phyloP scores from a whole-genome alignment of 2,888 invertebrate genomes.

The Lepidocyrtoides sp. region DNA sequence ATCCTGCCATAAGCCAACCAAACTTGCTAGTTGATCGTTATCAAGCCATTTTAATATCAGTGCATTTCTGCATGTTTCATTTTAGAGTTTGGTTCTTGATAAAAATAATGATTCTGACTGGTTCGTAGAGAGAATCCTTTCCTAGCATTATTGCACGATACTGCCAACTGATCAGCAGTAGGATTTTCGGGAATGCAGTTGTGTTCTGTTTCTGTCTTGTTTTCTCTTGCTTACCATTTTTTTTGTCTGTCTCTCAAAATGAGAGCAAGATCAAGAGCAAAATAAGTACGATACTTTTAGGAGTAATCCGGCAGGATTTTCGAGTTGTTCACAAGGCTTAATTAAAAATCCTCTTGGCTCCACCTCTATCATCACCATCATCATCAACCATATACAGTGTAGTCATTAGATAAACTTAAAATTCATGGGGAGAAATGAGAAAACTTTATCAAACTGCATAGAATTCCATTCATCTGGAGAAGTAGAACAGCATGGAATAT shows the following conservation, averaged over 20 bases:
- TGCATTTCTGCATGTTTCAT: too few species aligned
- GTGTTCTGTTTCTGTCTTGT: neutral
- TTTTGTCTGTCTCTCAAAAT: neutral
- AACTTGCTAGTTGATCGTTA: too few species aligned
- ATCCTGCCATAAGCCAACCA: too few species aligned
- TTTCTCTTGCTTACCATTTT: neutral
- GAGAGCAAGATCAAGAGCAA: constrained; percentile 31
- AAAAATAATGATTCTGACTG: neutral
- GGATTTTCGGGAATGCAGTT: constrained; percentile 36
- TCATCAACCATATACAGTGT: neutral
- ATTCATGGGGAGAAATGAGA: neutral
- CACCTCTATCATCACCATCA: neutral
- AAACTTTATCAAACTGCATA: neutral
- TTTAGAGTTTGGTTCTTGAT: neutral
- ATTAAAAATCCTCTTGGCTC: constrained; percentile 56
- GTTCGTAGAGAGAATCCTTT: neutral
- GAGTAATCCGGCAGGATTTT: constrained; percentile 37
- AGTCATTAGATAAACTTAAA: neutral
- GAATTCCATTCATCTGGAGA: too few species aligned
- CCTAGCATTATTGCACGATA: neutral
- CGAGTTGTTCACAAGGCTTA: constrained; percentile 61
- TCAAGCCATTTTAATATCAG: too few species aligned
- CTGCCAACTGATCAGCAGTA: neutral
- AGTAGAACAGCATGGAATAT: neutral
- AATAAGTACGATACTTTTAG: constrained; percentile 13